Percentiles rank a stretch among this genome's conserved stretches.
Evolutionary conservation across 2,888 invertebrate species (phyloP).

Genomic region (Ligdia adustata): DNA sequence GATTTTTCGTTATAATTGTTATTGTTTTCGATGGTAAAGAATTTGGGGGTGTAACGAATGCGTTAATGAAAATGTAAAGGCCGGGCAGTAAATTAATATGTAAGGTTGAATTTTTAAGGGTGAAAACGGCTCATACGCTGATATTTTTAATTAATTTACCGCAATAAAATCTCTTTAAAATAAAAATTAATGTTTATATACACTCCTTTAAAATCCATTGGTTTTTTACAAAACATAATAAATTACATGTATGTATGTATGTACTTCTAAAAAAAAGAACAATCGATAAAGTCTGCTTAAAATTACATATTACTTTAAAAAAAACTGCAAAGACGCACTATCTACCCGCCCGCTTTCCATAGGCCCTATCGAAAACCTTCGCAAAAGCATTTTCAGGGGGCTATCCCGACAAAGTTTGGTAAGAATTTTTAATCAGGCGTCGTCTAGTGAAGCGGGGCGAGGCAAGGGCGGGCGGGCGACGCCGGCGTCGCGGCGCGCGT

Average conservation of each 20-base stretch:
- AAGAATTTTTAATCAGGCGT: constrained; percentile 78
- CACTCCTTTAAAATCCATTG: too few species aligned
- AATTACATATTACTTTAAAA: too few species aligned
- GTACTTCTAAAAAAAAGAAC: too few species aligned
- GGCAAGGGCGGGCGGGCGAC: constrained; percentile 35
- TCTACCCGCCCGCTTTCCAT: too few species aligned
- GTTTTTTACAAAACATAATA: too few species aligned
- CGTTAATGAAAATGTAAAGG: constrained; percentile 16
- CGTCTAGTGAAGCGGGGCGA: constrained; percentile 37
- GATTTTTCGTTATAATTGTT: constrained; percentile 15
- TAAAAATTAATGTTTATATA: too few species aligned
- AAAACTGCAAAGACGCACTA: not conserved
- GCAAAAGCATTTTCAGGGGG: constrained; percentile 56
- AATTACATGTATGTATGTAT: too few species aligned
- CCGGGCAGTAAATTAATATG: constrained; percentile 1
- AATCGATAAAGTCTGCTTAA: too few species aligned
- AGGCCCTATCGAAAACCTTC: constrained; percentile 29
- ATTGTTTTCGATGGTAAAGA: constrained; percentile 22
- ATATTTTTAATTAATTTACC: too few species aligned
- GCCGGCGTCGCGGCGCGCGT: constrained; percentile 82
- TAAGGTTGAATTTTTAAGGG: not conserved
- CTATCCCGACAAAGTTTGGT: constrained; percentile 67
- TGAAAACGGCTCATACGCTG: too few species aligned
- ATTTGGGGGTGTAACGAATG: constrained; percentile 12
- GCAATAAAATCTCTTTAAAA: too few species aligned